Percentiles rank a stretch among this genome's conserved stretches.
Evolutionary conservation across 2,888 invertebrate species (phyloP).

Genomic region (Dermolepida albohirtum): DNA sequence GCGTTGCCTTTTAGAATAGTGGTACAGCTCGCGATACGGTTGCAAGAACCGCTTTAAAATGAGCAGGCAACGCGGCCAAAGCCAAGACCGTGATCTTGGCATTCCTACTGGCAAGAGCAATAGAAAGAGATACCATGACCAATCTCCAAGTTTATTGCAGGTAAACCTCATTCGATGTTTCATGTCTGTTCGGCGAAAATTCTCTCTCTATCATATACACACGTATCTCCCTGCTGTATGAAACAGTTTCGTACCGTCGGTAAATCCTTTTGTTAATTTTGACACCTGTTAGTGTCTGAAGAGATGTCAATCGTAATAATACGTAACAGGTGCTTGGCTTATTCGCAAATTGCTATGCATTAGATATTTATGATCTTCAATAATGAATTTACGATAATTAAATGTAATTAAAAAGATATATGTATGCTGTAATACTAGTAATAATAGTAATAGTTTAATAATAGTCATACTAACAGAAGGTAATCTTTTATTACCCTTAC

Average conservation of each 20-base stretch:
- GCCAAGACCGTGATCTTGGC: constrained; percentile 62
- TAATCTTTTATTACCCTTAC: no score
- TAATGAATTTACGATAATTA: not conserved
- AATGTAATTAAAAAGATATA: no score
- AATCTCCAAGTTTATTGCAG: constrained; percentile 51
- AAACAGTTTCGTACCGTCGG: constrained; percentile 4
- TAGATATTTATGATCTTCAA: not conserved
- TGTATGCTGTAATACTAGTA: no score
- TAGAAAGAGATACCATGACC: constrained; percentile 49
- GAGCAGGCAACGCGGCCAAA: constrained; percentile 55
- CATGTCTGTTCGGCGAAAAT: constrained; percentile 20
- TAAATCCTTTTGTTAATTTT: constrained; percentile 44
- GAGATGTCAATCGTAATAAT: constrained; percentile 23
- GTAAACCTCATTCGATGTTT: constrained; percentile 50
- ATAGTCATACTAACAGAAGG: no score
- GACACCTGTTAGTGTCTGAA: constrained; percentile 42
- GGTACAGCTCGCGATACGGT: constrained; percentile 50
- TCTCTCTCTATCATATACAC: not conserved
- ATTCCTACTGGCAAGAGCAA: constrained; percentile 55
- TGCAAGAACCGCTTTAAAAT: constrained; percentile 50
- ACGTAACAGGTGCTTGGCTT: constrained; percentile 37
- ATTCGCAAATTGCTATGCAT: not conserved
- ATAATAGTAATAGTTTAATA: no score
- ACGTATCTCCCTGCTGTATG: not conserved
- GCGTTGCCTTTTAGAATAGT: constrained; percentile 49